Percentiles rank a stretch among this genome's conserved stretches.
These are phyloP conservation scores for Leucozona laternaria DNA, from an alignment of 2,888 invertebrate species.

Conservation along the genomic window DNA sequence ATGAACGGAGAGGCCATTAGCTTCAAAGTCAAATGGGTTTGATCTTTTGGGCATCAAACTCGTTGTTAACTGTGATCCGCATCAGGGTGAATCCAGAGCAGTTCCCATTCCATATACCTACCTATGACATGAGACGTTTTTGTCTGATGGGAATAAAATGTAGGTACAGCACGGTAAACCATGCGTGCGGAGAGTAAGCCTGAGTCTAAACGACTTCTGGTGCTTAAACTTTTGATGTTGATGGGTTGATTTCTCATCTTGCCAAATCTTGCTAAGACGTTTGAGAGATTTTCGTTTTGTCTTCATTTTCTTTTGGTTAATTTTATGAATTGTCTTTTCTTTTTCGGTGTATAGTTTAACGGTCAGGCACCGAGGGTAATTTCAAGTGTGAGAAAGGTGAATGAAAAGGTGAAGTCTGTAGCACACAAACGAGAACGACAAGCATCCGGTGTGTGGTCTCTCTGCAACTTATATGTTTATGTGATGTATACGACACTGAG, in stretches of 20 bases:
- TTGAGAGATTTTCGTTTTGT: slow-evolving; percentile 39
- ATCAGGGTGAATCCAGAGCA: slow-evolving; percentile 60
- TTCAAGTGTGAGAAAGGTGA: slow-evolving; percentile 72
- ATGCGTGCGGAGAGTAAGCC: not conserved
- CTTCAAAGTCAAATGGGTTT: slow-evolving; percentile 60
- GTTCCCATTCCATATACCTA: slow-evolving; percentile 40
- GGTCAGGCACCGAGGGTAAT: slow-evolving; percentile 44
- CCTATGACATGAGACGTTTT: not conserved
- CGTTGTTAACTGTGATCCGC: slow-evolving; percentile 62
- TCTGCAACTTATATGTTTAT: slow-evolving; percentile 32
- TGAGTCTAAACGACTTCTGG: slow-evolving; percentile 16
- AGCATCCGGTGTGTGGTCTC: slow-evolving; percentile 74
- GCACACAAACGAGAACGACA: not conserved
- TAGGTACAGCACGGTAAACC: not conserved
- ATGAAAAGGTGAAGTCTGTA: slow-evolving; percentile 48
- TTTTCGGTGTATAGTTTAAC: slow-evolving; percentile 34
- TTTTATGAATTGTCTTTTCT: slow-evolving; percentile 41
- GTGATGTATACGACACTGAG: not conserved
- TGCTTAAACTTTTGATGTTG: slow-evolving; percentile 38
- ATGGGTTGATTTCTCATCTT: slow-evolving; percentile 58
- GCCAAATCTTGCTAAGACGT: slow-evolving; percentile 62
- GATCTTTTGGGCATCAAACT: slow-evolving; percentile 67
- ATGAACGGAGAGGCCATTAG: not conserved
- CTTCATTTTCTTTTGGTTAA: slow-evolving; percentile 47
- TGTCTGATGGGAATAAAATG: not conserved